Conservation (phyloP, 2,888 invertebrate genomes). For the Pasiphila rectangulata region DNA sequence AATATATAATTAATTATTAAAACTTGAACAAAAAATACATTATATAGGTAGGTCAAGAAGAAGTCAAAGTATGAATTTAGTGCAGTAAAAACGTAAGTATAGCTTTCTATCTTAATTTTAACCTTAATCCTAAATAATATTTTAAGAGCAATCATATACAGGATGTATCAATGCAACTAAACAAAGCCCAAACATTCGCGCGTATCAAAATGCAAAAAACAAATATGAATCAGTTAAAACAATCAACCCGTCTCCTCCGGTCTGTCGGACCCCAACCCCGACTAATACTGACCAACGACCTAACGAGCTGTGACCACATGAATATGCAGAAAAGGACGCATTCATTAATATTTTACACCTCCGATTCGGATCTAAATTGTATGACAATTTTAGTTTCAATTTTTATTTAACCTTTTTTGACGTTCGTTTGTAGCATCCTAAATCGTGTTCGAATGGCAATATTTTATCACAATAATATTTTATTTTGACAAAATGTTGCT, state of each 20-base stretch:
- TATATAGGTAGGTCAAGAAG: no score
- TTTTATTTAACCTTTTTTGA: not conserved
- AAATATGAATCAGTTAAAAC: slow-evolving; percentile 21
- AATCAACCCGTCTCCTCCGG: slow-evolving; percentile 20
- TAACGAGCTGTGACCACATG: slow-evolving; percentile 76
- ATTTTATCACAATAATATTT: no score
- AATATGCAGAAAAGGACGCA: slow-evolving; percentile 71
- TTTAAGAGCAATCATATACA: no score
- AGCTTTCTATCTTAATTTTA: not conserved
- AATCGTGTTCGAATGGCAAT: no score
- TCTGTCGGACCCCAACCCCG: slow-evolving; percentile 27
- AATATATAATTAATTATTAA: no score
- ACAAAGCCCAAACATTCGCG: not conserved
- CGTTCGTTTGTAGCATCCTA: not conserved
- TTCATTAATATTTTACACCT: slow-evolving; percentile 63
- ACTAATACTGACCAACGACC: slow-evolving; percentile 70
- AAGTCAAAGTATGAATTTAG: no score
- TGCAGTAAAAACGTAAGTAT: no score
- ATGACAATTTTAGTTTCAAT: slow-evolving; percentile 5
- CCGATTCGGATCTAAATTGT: slow-evolving; percentile 24
- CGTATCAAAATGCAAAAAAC: slow-evolving; percentile 12
- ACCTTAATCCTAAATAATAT: no score
- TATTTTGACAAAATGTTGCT: no score
- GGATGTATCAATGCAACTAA: not conserved
- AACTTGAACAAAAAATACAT: no score